These are phyloP conservation scores for Gonioctena quinquepunctata DNA, from an alignment of 1,140 invertebrate species.

Conservation along the genomic window DNA sequence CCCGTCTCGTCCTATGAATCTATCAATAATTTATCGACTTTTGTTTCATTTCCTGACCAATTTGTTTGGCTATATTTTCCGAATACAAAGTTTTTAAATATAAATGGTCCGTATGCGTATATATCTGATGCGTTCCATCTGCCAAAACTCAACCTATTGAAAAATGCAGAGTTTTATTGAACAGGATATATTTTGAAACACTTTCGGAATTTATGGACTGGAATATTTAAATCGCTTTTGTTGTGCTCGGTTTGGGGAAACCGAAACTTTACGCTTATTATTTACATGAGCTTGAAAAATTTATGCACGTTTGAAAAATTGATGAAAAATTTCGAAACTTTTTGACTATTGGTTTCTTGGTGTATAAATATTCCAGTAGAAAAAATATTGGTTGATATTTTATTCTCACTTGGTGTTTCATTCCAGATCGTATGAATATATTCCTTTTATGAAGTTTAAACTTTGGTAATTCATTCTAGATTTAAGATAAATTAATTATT, in stretches of 20 bases:
- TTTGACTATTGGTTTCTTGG: too few species aligned
- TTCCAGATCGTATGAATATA: too few species aligned
- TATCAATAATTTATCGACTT: constrained; percentile 44
- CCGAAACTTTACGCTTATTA: background rate
- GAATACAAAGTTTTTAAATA: constrained; percentile 35
- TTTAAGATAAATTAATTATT: too few species aligned
- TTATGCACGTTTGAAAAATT: too few species aligned
- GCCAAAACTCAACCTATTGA: constrained; percentile 23
- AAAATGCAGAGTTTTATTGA: constrained; percentile 27
- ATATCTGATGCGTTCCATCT: constrained; percentile 23
- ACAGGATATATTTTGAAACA: constrained; percentile 28
- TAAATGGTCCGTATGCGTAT: constrained; percentile 37
- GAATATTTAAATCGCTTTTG: constrained; percentile 20
- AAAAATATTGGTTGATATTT: too few species aligned
- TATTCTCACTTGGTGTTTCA: too few species aligned
- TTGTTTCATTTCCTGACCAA: constrained; percentile 39
- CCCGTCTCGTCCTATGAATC: constrained; percentile 16
- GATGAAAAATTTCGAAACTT: too few species aligned
- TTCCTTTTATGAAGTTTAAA: too few species aligned
- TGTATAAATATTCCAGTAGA: too few species aligned
- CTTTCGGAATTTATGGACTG: constrained; percentile 16
- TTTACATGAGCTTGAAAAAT: background rate
- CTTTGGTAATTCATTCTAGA: too few species aligned
- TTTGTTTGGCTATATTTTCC: constrained; percentile 34
- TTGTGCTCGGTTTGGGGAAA: background rate